Conservation (phyloP, 2,888 invertebrate genomes). For the Acleris laterana region DNA sequence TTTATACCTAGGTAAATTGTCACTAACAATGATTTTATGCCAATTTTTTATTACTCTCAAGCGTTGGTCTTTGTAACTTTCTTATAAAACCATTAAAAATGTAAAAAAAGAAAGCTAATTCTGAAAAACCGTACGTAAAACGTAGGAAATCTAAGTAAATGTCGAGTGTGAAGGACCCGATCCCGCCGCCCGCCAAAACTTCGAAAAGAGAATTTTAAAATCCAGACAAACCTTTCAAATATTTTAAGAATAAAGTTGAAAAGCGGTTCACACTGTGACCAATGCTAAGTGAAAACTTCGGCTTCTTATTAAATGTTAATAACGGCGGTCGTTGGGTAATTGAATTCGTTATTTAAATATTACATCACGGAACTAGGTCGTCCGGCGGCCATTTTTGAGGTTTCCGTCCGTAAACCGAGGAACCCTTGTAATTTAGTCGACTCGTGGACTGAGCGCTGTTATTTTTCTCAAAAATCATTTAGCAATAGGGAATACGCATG, state of each 20-base stretch:
- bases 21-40: background rate
- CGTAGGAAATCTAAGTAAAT: background rate
- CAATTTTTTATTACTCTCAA: background rate
- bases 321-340: constrained; percentile 32
- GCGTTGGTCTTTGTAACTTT: no score
- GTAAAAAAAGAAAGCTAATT: background rate
- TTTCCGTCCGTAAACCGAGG: constrained; percentile 18
- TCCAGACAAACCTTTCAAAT: constrained; percentile 12
- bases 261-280: constrained; percentile 13
- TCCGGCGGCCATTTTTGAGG: constrained; percentile 25
- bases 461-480: background rate
- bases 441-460: background rate
- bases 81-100: background rate
- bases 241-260: constrained; percentile 21
- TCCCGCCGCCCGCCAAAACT: constrained; percentile 1
- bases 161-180: background rate
- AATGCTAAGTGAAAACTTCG: constrained; percentile 24
- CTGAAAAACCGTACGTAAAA: no score
- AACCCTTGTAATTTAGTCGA: constrained; percentile 19
- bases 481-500: no score
- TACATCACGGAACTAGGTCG: constrained; percentile 29
- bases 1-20: no score
- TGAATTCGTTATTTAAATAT: constrained; percentile 35
- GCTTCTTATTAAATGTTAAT: constrained; percentile 36
- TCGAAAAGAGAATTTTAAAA: background rate